Conservation (phyloP, 2,797 vertebrate species). For the Xenopus petersii region DNA sequence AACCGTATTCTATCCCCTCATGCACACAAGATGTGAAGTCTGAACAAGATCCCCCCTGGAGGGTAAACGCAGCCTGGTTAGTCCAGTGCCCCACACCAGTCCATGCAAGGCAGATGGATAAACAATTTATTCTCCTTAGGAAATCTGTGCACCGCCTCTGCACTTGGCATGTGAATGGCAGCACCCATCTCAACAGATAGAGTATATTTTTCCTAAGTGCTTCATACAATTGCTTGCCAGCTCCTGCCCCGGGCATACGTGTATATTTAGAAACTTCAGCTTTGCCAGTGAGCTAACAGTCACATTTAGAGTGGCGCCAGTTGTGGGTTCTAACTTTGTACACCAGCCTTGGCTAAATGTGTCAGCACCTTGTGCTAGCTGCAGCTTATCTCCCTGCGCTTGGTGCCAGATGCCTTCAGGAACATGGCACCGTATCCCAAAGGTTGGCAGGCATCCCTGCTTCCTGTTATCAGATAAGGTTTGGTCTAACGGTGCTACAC, state of each 20-base stretch:
- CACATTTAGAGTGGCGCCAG: too few relatives aligned
- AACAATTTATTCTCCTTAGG: not conserved
- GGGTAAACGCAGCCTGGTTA: not conserved
- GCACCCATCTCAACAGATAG: constrained; percentile 5
- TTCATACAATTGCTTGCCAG: not conserved
- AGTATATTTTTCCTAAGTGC: not conserved
- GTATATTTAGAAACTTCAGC: too few relatives aligned
- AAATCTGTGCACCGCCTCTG: constrained; percentile 2
- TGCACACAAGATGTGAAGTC: too few relatives aligned
- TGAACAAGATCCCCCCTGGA: too few relatives aligned
- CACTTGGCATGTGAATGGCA: constrained; percentile 5
- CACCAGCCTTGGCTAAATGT: too few relatives aligned
- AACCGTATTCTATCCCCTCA: too few relatives aligned
- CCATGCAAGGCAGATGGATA: constrained; percentile 16
- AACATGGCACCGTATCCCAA: constrained; percentile 6
- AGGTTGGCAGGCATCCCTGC: not conserved
- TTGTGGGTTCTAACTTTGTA: too few relatives aligned
- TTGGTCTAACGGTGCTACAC: not conserved
- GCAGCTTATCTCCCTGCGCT: too few relatives aligned
- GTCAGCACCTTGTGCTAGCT: too few relatives aligned
- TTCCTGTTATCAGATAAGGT: not conserved
- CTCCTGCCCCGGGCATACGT: too few relatives aligned
- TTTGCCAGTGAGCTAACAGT: too few relatives aligned
- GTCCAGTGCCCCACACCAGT: not conserved
- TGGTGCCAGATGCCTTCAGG: constrained; percentile 2